Conservation (phyloP, 2,113 vertebrate species). For the Hoplias malabaricus region DNA sequence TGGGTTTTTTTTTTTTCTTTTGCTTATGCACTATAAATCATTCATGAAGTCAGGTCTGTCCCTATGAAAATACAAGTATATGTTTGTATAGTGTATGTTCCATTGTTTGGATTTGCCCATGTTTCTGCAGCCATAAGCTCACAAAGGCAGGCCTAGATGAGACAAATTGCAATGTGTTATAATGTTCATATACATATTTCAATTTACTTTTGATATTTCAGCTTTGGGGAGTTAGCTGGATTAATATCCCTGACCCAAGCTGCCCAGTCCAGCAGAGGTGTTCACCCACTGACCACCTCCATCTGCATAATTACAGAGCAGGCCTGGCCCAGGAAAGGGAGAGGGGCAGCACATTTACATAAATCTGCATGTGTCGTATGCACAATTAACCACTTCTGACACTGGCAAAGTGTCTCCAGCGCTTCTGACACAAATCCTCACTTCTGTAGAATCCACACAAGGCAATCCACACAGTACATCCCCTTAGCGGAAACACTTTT, state of each 20-base stretch:
- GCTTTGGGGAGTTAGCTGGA: slow-evolving; percentile 54
- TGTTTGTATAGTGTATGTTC: background rate
- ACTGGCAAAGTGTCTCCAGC: slow-evolving; percentile 54
- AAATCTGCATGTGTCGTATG: slow-evolving; percentile 71
- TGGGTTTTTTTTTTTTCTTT: slow-evolving; percentile 25
- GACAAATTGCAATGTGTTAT: background rate
- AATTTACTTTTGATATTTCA: slow-evolving; percentile 31
- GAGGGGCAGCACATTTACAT: slow-evolving; percentile 63
- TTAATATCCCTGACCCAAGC: slow-evolving; percentile 64
- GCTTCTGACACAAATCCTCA: slow-evolving; percentile 36
- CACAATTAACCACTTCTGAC: slow-evolving; percentile 63
- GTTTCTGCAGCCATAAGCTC: background rate
- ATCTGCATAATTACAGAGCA: slow-evolving; percentile 65
- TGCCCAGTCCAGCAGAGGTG: slow-evolving; percentile 58
- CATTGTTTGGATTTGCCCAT: background rate
- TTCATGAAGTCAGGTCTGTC: slow-evolving; percentile 37
- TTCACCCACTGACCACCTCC: slow-evolving; percentile 56
- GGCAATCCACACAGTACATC: slow-evolving; percentile 21
- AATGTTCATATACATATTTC: background rate
- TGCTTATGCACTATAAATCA: slow-evolving; percentile 38
- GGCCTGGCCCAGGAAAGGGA: slow-evolving; percentile 60
- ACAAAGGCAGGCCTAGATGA: background rate
- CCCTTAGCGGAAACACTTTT: background rate
- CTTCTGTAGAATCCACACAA: background rate
- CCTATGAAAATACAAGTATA: slow-evolving; percentile 21